These are phyloP conservation scores for Tachina grossa DNA, from an alignment of 2,888 invertebrate species.

Conservation along the genomic window DNA sequence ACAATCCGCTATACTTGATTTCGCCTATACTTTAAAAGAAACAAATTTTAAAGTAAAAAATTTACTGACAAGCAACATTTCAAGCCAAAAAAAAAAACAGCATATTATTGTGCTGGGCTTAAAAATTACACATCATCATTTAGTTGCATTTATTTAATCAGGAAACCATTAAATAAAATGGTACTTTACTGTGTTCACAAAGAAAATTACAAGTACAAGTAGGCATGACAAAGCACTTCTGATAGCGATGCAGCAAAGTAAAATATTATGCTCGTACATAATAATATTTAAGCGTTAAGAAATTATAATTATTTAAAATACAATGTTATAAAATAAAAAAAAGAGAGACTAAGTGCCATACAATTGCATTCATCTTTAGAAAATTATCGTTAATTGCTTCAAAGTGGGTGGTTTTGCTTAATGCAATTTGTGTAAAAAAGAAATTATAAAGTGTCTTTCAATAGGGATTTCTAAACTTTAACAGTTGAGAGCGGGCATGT, in stretches of 20 bases:
- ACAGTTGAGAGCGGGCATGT: no score
- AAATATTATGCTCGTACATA: conserved; percentile 12
- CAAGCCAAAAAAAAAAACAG: not conserved
- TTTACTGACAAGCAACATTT: not conserved
- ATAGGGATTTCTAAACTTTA: no score
- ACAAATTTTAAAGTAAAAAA: not conserved
- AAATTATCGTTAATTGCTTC: conserved; percentile 47
- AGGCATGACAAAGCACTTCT: conserved; percentile 30
- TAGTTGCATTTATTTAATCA: conserved; percentile 54
- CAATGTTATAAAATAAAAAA: not conserved
- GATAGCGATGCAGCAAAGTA: conserved; percentile 20
- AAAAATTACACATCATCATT: conserved; percentile 15
- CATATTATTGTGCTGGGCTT: not conserved
- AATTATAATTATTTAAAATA: conserved; percentile 8
- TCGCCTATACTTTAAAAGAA: no score
- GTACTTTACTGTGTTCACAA: conserved; percentile 40
- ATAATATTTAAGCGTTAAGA: conserved; percentile 16
- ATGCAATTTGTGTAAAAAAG: not conserved
- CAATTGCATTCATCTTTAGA: conserved; percentile 30
- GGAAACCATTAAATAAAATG: conserved; percentile 52
- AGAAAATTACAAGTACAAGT: conserved; percentile 6
- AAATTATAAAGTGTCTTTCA: no score
- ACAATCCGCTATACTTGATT: no score
- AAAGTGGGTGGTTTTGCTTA: not conserved
- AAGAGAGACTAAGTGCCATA: not conserved